Evolutionary conservation across 1,140 invertebrate genomes (phyloP).

Genomic region (Epicauta chinensis): DNA sequence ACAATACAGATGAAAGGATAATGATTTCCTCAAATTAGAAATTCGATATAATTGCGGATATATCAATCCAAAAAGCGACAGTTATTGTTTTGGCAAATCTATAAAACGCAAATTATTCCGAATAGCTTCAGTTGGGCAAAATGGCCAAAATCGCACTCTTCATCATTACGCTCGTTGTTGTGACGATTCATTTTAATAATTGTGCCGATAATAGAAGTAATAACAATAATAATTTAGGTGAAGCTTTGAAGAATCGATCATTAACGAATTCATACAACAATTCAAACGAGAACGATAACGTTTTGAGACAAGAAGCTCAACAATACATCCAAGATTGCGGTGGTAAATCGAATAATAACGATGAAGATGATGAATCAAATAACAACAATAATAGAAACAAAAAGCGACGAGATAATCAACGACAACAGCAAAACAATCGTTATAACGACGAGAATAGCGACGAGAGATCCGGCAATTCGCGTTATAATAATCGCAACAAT

Average conservation of each 20-base stretch:
- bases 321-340: slow-evolving; percentile 21
- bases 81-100: too few species aligned
- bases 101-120: too few species aligned
- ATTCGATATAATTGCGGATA: too few species aligned
- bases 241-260: slow-evolving; percentile 7
- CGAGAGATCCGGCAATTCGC: slow-evolving; percentile 3
- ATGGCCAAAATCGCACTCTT: too few species aligned
- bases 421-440: background rate
- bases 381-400: slow-evolving; percentile 8
- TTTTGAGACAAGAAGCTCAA: slow-evolving; percentile 17
- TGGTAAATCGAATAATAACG: slow-evolving; percentile 8
- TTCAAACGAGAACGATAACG: slow-evolving; percentile 12
- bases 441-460: slow-evolving; percentile 1
- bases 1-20: too few species aligned
- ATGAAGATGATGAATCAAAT: slow-evolving; percentile 15
- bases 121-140: too few species aligned
- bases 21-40: too few species aligned
- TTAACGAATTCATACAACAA: slow-evolving; percentile 3
- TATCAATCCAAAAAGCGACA: too few species aligned
- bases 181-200: background rate
- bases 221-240: slow-evolving; percentile 18
- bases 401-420: background rate
- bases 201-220: background rate
- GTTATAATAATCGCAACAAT: slow-evolving; percentile 14
- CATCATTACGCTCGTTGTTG: too few species aligned